Percentiles rank a stretch among this genome's conserved stretches.
These are phyloP conservation scores for Eulemur albifrons DNA, from an alignment of 2,797 vertebrate genomes.

Conservation along the genomic window DNA sequence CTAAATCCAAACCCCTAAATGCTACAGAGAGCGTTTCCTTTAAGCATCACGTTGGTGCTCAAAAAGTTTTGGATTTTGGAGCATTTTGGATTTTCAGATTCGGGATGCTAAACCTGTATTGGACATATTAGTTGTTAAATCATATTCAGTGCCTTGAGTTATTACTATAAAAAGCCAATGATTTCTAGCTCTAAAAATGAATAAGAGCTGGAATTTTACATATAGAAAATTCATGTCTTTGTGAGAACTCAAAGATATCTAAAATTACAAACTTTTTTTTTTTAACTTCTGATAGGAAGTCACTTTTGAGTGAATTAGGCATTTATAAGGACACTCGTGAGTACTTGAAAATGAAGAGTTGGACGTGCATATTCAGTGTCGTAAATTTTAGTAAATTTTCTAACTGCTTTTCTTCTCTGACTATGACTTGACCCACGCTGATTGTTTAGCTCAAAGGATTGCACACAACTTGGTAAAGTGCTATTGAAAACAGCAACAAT, in stretches of 20 bases:
- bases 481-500: not conserved
- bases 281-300: not conserved
- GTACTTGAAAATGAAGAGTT: not conserved
- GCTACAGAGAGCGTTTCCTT: not conserved
- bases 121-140: slow-evolving; percentile 10
- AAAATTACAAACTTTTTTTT: slow-evolving; percentile 8
- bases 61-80: not conserved
- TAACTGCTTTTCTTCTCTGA: not conserved
- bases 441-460: not conserved
- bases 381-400: not conserved
- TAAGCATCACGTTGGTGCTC: not conserved
- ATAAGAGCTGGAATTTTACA: not conserved
- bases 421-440: not conserved
- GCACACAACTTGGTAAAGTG: not conserved
- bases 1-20: not conserved
- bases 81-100: not conserved
- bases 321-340: not conserved
- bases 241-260: not conserved
- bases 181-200: not conserved
- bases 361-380: not conserved
- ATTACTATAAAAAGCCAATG: not conserved
- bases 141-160: not conserved
- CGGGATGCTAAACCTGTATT: not conserved
- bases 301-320: not conserved
- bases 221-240: not conserved